Evolutionary conservation across 2,797 vertebrate species (phyloP).

Genomic region (Champsocephalus esox): DNA sequence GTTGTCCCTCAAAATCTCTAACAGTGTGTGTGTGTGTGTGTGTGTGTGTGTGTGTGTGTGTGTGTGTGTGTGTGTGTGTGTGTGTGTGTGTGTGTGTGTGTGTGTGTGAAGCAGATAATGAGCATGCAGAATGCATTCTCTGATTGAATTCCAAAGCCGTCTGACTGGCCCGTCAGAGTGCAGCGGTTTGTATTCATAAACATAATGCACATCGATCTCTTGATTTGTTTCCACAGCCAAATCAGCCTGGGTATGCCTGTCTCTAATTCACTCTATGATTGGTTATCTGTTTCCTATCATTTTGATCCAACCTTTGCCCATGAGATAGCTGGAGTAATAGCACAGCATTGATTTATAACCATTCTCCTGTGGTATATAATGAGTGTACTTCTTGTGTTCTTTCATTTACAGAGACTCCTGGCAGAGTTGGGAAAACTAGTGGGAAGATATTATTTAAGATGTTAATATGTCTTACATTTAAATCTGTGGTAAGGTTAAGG

Average conservation of each 20-base stretch:
- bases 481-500: too few species aligned
- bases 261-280: conserved; percentile 65
- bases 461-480: conserved; percentile 14
- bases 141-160: conserved; percentile 43
- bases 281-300: conserved; percentile 74
- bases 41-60: neutral
- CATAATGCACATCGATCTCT: conserved; percentile 67
- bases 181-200: conserved; percentile 65
- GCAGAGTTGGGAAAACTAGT: neutral
- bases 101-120: conserved; percentile 49
- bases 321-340: conserved; percentile 51
- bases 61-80: conserved; percentile 13
- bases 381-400: conserved; percentile 24
- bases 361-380: conserved; percentile 34
- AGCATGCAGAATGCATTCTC: conserved; percentile 37
- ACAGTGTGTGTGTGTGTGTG: neutral
- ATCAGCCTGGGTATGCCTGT: conserved; percentile 53
- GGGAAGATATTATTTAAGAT: neutral
- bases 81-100: conserved; percentile 5
- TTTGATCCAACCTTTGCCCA: conserved; percentile 55
- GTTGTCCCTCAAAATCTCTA: too few species aligned
- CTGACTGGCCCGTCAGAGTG: conserved; percentile 10
- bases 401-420: neutral
- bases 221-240: conserved; percentile 58
- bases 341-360: conserved; percentile 56